Base-by-base conservation (phyloP, 2,113 vertebrate genomes). In the Clarias gariepinus region DNA sequence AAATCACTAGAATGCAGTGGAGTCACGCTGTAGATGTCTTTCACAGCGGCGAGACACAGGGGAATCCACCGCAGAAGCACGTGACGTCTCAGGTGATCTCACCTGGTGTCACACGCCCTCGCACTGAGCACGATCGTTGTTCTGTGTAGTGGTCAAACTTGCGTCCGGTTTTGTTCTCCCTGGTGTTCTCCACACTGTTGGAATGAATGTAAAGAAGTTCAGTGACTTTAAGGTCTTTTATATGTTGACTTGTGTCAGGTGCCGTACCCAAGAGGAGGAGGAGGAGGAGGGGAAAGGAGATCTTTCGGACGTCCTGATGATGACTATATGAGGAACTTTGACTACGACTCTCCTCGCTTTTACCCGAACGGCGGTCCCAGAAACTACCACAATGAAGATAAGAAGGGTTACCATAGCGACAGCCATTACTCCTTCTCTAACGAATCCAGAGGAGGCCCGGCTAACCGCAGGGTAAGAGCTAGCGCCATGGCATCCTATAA, bases 341-440 rank as follows among this genome's bases (percentile, higher is more conserved):
- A 94, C 58, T 95, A 94, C 0, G 95, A 95, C 85, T 91, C 91
- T 68, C 89, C 92, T 28, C 94, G 94, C 55, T 95, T 94, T 88
- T 95, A 93, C 87, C 94, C 94, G 0, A 94, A 94, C 25, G 95
- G 93, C 0, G 94, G 89, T 47, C 93, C 92, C 15, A 89, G 94
- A 60, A 93, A 53, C 90, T 95, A 93, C 90, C 94, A 94, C 47
- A 80, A 83, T 16, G 95, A 95, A 33, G 95, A 95, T 6, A 94
- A 95, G 81, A 91, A 94, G 66, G 89, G 90, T 63, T 95, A 93
- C 89, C 94, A 93, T 68, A 91, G 90, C 0, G 95, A 95, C 15
- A 80, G 41, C 77, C n/a, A 85, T 76, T 93, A 95, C 84, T 95
- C 86, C 5, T 86, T 94, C 76, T 86, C 91, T 2, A 89, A 84